Evolutionary conservation across 2,797 vertebrate species (phyloP).

Genomic region (Pseudopleuronectes americanus): DNA sequence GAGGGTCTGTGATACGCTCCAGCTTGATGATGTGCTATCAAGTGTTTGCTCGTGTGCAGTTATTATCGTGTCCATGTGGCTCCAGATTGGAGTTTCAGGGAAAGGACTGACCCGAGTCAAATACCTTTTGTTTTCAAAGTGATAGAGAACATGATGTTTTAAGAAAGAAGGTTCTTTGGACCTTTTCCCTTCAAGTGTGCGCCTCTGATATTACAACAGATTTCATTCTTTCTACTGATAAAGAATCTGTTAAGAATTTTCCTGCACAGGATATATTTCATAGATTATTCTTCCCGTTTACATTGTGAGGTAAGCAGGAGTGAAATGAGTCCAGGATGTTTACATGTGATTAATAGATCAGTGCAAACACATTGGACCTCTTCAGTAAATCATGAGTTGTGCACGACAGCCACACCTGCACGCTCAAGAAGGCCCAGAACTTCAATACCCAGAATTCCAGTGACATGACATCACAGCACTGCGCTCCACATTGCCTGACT

Average conservation of each 20-base stretch:
- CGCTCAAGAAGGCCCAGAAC: not conserved
- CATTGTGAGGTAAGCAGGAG: too few species aligned
- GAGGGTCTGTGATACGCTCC: conserved; percentile 33
- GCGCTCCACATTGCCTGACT: not conserved
- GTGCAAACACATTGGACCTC: not conserved
- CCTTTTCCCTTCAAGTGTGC: conserved; percentile 15
- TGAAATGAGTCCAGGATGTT: too few species aligned
- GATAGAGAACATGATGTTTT: conserved; percentile 46
- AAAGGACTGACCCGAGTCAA: conserved; percentile 55
- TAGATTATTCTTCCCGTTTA: too few species aligned
- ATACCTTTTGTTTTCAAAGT: conserved; percentile 52
- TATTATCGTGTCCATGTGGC: conserved; percentile 64
- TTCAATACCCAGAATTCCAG: not conserved
- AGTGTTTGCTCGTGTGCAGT: conserved; percentile 55
- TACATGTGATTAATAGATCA: too few species aligned
- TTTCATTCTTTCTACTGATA: conserved; percentile 20
- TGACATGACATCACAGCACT: not conserved
- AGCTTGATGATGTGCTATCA: conserved; percentile 57
- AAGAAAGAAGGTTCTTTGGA: conserved; percentile 29
- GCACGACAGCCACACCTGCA: too few species aligned
- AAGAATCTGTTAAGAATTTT: not conserved
- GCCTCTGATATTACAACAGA: not conserved
- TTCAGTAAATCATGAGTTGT: too few species aligned
- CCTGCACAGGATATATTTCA: conserved; percentile 3
- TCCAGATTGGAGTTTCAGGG: conserved; percentile 27